Evolutionary conservation across 2,888 invertebrate genomes (phyloP).

Genomic region (Parnassius mnemosyne): DNA sequence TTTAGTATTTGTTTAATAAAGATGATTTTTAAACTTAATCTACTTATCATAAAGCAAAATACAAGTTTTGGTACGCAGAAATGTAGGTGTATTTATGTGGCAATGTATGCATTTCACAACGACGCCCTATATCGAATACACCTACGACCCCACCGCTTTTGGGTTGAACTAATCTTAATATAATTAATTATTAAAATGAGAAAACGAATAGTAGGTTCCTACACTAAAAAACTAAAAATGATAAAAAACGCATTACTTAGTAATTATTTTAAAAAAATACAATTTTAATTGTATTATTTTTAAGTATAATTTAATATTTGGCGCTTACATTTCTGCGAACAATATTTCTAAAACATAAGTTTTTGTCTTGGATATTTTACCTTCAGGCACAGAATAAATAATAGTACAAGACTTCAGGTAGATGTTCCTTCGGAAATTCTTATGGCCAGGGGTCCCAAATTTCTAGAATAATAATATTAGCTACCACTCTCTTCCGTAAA

Average conservation of each 20-base stretch:
- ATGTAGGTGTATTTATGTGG: constrained; percentile 43
- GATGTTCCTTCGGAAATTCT: constrained; percentile 32
- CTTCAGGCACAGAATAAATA: constrained; percentile 25
- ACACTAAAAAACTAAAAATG: too few species aligned
- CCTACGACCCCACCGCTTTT: constrained; percentile 42
- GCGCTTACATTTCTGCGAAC: background rate
- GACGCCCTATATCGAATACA: constrained; percentile 50
- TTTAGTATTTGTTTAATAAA: constrained; percentile 35
- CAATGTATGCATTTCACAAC: constrained; percentile 58
- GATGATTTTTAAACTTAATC: constrained; percentile 33
- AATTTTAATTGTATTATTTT: too few species aligned
- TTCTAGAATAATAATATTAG: constrained; percentile 36
- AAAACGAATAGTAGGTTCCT: background rate
- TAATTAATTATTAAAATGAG: background rate
- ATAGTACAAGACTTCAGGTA: constrained; percentile 35
- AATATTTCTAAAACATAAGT: constrained; percentile 16
- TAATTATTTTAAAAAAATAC: too few species aligned
- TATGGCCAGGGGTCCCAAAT: constrained; percentile 35
- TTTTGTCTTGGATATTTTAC: constrained; percentile 45
- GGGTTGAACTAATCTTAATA: constrained; percentile 10
- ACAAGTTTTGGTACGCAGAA: constrained; percentile 47
- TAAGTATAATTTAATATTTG: background rate
- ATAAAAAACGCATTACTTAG: too few species aligned
- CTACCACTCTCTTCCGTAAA: constrained; percentile 31
- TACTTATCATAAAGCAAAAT: constrained; percentile 29